A percentile compares a stretch with the other conserved stretches of the same genome.
Conservation (phyloP, 2,797 vertebrate species). For the Adelosebastes latens region DNA sequence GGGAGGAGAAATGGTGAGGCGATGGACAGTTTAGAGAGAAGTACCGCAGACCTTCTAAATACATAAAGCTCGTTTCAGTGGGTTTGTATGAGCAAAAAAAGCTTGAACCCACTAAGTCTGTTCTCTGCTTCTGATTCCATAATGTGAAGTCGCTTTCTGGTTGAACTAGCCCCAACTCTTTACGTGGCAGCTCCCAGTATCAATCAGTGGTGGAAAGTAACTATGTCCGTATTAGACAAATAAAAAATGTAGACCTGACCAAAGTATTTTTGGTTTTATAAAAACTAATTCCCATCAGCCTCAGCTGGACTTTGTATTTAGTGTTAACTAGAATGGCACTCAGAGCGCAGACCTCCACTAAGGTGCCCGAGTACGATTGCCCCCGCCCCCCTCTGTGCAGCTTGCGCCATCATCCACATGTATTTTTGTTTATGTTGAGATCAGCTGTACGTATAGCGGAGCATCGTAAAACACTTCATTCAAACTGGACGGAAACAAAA, state of each 20-base stretch:
- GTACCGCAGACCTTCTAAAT: neutral
- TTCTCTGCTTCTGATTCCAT: neutral
- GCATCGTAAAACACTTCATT: no score
- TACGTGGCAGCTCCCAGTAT: neutral
- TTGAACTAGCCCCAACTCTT: neutral
- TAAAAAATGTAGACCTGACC: no score
- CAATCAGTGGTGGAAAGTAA: neutral
- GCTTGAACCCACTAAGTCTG: neutral
- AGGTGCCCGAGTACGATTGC: no score
- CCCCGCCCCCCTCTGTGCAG: no score
- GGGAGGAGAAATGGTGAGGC: slow-evolving; percentile 68
- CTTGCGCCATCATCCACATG: no score
- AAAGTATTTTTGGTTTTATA: no score
- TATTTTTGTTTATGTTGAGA: no score
- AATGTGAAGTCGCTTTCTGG: neutral
- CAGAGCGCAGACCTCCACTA: no score
- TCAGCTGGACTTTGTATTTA: neutral
- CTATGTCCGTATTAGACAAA: neutral
- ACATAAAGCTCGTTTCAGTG: neutral
- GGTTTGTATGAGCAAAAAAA: neutral
- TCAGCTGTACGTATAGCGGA: no score
- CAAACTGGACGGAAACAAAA: no score
- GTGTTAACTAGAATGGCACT: neutral
- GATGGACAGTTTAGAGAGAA: neutral
- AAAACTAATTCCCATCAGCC: neutral